These are phyloP conservation scores for Drosophila anomalata DNA, from an alignment of 2,888 invertebrate species.

Conservation along the genomic window DNA sequence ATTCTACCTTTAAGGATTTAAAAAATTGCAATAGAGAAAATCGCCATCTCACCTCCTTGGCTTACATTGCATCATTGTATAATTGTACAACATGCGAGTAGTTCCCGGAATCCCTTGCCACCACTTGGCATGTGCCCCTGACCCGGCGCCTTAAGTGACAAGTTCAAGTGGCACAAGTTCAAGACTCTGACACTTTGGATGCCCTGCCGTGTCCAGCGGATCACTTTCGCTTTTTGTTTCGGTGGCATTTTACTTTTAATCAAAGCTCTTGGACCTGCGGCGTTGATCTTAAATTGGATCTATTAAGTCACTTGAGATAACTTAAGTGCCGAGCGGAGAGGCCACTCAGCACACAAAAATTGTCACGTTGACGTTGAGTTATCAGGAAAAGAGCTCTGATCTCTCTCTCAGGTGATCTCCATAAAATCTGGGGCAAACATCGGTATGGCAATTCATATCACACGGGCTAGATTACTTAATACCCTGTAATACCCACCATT, in stretches of 20 bases:
- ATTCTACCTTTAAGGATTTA: background rate
- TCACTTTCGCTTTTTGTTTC: constrained; percentile 63
- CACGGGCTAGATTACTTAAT: background rate
- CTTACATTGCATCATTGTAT: constrained; percentile 4
- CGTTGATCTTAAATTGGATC: constrained; percentile 63
- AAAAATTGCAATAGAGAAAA: background rate
- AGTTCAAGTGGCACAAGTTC: constrained; percentile 46
- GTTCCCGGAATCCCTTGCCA: constrained; percentile 2
- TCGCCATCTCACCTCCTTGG: background rate
- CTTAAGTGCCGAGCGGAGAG: constrained; percentile 42
- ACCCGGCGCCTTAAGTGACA: constrained; percentile 27
- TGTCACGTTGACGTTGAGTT: constrained; percentile 40
- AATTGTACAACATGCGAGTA: background rate
- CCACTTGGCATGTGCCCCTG: constrained; percentile 29
- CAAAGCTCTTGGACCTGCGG: constrained; percentile 36
- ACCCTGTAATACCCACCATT: background rate
- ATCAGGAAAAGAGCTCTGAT: constrained; percentile 35
- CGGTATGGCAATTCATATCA: background rate
- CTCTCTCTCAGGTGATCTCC: constrained; percentile 40
- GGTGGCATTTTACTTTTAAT: constrained; percentile 46
- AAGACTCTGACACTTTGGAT: constrained; percentile 46
- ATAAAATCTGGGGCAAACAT: constrained; percentile 30
- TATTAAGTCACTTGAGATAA: constrained; percentile 70
- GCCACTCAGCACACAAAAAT: constrained; percentile 35
- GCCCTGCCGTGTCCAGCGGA: constrained; percentile 25